A percentile compares a stretch with the other conserved stretches of the same genome.
phyloP scores from a whole-genome alignment of 2,888 invertebrate genomes.

The Nipponacmea schrenckii region DNA sequence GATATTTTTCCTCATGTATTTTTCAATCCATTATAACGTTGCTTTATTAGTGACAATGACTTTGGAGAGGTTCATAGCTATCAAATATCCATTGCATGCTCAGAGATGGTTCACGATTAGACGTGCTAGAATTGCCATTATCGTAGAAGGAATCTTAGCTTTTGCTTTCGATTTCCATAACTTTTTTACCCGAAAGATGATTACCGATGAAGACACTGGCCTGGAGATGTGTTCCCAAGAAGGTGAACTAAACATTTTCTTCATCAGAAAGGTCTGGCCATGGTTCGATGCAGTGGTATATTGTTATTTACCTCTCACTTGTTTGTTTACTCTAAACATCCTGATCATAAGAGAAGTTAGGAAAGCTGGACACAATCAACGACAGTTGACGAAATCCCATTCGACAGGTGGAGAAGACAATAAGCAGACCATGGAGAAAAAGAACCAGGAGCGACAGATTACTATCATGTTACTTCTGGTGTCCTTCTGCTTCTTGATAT shows the following conservation, averaged over 20 bases:
- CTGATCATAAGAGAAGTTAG: constrained; percentile 20
- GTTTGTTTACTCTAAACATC: constrained; percentile 21
- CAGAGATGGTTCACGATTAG: constrained; percentile 14
- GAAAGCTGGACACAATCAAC: constrained; percentile 3
- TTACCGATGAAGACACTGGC: constrained; percentile 8
- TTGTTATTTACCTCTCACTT: constrained; percentile 22
- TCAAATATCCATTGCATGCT: constrained; percentile 24
- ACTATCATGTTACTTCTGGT: constrained; percentile 27
- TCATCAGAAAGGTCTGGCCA: constrained; percentile 23
- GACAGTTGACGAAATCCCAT: constrained; percentile 8
- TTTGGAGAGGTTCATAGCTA: constrained; percentile 25
- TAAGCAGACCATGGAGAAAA: neutral
- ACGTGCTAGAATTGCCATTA: constrained; percentile 13
- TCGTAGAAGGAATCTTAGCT: constrained; percentile 11
- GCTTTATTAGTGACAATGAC: constrained; percentile 26
- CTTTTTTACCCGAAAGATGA: constrained; percentile 20
- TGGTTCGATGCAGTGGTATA: constrained; percentile 26
- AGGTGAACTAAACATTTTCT: constrained; percentile 4
- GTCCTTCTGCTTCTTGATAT: constrained; percentile 24
- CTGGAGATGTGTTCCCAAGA: constrained; percentile 13
- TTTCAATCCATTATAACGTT: constrained; percentile 27
- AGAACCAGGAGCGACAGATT: constrained; percentile 15
- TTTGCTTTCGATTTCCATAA: constrained; percentile 21
- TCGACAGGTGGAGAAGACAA: neutral
- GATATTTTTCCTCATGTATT: constrained; percentile 23